These are phyloP conservation scores for Gari tellinella DNA, from an alignment of 2,888 invertebrate species.

Conservation along the genomic window DNA sequence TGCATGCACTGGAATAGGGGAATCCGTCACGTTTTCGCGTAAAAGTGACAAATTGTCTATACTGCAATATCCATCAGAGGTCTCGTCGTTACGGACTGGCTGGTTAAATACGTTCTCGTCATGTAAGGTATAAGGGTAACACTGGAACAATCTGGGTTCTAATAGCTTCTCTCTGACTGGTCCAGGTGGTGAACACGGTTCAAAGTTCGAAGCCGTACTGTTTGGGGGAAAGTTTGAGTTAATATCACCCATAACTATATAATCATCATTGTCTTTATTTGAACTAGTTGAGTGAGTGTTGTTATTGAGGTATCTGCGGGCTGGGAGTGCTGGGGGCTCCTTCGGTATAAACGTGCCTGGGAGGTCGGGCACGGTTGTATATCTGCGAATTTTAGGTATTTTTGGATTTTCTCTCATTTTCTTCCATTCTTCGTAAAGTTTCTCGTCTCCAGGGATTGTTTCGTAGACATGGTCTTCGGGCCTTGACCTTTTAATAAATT, in stretches of 20 bases:
- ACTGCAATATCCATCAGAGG: conserved; percentile 61
- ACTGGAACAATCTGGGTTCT: conserved; percentile 6
- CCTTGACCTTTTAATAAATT: conserved; percentile 48
- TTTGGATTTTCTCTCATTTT: conserved; percentile 53
- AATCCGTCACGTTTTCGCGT: conserved; percentile 25
- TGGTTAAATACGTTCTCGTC: conserved; percentile 9
- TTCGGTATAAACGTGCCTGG: conserved; percentile 67
- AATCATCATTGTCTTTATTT: conserved; percentile 36
- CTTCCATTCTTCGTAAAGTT: conserved; percentile 67
- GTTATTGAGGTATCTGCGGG: conserved; percentile 48
- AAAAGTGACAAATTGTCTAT: conserved; percentile 57
- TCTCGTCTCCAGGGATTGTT: conserved; percentile 70
- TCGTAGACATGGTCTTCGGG: conserved; percentile 71
- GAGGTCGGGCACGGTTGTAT: conserved; percentile 63
- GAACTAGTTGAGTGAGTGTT: conserved; percentile 2
- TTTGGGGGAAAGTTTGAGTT: conserved; percentile 53
- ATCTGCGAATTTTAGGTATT: conserved; percentile 59
- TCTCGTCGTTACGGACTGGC: conserved; percentile 43
- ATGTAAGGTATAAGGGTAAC: conserved; percentile 38
- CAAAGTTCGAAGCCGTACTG: conserved; percentile 3
- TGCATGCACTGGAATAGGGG: conserved; percentile 8
- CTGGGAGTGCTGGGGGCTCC: conserved; percentile 66
- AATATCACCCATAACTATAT: conserved; percentile 56
- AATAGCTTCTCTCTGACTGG: no score
- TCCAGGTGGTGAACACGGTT: background rate